phyloP scores from a whole-genome alignment of 2,113 vertebrate species.

The Cheirogaleus medius region DNA sequence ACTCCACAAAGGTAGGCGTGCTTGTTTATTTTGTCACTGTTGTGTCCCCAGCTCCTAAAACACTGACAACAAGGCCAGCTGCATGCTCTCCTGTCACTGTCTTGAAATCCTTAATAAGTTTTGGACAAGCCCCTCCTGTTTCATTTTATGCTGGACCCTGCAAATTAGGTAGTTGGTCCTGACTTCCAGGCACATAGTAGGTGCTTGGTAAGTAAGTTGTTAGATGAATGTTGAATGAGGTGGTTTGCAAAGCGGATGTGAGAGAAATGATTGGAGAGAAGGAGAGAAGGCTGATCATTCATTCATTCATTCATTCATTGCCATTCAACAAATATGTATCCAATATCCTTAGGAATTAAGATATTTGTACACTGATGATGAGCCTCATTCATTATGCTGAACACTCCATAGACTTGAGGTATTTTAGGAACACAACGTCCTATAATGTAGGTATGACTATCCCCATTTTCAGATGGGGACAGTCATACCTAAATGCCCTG shows the following conservation, averaged over 20 bases:
- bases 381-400: background rate
- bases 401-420: background rate
- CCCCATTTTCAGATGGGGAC: background rate
- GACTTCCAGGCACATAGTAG: background rate
- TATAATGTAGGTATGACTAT: background rate
- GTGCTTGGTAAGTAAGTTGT: background rate
- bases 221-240: background rate
- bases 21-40: background rate
- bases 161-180: background rate
- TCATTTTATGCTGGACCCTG: background rate
- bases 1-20: background rate
- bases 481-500: too few relatives aligned
- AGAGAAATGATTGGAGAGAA: background rate
- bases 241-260: background rate
- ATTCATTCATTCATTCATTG: background rate
- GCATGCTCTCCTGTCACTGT: fast-evolving
- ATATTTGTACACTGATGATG: background rate
- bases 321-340: background rate
- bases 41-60: background rate
- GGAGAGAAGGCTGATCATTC: background rate
- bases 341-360: background rate
- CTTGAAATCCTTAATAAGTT: background rate
- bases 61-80: background rate
- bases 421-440: background rate
- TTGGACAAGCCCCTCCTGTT: background rate